phyloP scores from a whole-genome alignment of 2,888 invertebrate species.

The Neoaliturus tenellus region DNA sequence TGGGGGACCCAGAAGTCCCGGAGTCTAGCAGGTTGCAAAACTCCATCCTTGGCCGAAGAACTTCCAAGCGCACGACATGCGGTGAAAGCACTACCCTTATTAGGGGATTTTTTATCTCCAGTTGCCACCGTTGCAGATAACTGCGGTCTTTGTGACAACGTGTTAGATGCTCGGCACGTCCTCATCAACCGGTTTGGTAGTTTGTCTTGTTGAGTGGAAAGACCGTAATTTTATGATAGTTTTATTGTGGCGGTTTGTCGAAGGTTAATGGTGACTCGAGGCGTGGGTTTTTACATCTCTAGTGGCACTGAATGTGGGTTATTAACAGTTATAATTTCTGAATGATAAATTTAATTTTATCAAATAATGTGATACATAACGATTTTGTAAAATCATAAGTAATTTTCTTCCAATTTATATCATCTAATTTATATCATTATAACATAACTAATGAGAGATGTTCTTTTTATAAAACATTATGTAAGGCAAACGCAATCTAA shows the following conservation, averaged over 20 bases:
- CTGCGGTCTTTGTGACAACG: background rate
- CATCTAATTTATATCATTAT: too few species aligned
- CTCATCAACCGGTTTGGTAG: background rate
- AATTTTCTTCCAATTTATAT: too few species aligned
- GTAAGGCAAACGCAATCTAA: too few species aligned
- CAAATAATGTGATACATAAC: too few species aligned
- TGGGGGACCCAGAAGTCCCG: background rate
- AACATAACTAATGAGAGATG: too few species aligned
- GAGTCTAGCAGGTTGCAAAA: background rate
- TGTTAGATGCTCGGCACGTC: background rate
- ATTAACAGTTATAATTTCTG: too few species aligned
- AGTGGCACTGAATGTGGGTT: too few species aligned
- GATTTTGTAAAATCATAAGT: too few species aligned
- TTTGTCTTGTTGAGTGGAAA: background rate
- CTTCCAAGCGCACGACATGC: background rate
- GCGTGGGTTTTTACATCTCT: too few species aligned
- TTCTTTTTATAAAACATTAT: too few species aligned
- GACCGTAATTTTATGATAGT: background rate
- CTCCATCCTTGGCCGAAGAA: conserved; percentile 6
- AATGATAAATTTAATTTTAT: too few species aligned
- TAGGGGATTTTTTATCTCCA: conserved; percentile 13
- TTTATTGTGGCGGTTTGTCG: background rate
- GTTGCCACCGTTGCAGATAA: background rate
- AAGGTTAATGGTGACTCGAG: background rate
- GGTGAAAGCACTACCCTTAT: conserved; percentile 30